These are phyloP conservation scores for Lasioglossum albipes DNA, from an alignment of 1,140 invertebrate species.

Conservation along the genomic window DNA sequence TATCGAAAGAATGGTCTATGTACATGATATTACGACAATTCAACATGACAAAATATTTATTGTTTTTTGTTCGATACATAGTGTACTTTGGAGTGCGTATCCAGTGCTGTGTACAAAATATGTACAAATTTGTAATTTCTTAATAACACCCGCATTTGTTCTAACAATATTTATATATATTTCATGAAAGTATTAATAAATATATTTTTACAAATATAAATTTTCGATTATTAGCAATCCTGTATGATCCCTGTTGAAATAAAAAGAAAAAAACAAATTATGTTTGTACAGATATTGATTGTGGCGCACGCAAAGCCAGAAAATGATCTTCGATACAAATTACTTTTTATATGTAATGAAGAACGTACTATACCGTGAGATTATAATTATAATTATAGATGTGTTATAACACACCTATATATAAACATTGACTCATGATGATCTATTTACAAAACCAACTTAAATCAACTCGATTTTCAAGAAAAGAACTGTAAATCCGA, in stretches of 20 bases:
- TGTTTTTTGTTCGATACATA: not conserved
- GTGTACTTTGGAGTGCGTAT: conserved; percentile 5
- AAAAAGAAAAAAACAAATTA: no score
- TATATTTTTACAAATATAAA: conserved; percentile 14
- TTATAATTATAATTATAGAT: no score
- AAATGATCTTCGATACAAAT: not conserved
- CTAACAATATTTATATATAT: not conserved
- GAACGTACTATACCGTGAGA: not conserved
- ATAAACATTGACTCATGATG: not conserved
- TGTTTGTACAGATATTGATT: no score
- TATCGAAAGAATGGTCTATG: conserved; percentile 3
- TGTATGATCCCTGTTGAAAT: not conserved
- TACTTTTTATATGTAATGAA: not conserved
- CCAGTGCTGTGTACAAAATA: conserved; percentile 15
- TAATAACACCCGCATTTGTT: not conserved
- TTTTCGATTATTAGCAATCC: not conserved
- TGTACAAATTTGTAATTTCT: not conserved
- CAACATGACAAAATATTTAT: conserved; percentile 30
- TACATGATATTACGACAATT: conserved; percentile 11
- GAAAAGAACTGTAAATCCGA: not conserved
- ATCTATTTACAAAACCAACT: conserved; percentile 35
- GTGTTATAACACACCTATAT: not conserved
- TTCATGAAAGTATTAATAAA: conserved; percentile 32
- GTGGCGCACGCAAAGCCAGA: no score
- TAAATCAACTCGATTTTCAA: conserved; percentile 2